phyloP scores from a whole-genome alignment of 2,113 vertebrate genomes.

The Rhizomys pruinosus region DNA sequence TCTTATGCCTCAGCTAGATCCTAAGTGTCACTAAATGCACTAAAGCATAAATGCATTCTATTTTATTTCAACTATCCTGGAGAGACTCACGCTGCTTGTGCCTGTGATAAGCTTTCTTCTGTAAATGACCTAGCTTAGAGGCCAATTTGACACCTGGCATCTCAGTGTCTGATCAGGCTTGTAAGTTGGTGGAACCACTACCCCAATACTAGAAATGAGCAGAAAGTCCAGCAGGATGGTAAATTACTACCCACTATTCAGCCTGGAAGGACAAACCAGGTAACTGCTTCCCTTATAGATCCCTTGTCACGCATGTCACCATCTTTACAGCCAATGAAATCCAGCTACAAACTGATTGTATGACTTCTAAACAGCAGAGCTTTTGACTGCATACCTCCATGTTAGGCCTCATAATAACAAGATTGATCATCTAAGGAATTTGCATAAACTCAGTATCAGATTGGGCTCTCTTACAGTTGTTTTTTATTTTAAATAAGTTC shows the following conservation, averaged over 20 bases:
- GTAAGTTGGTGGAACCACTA: background rate
- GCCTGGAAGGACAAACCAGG: accelerated
- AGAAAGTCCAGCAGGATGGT: background rate
- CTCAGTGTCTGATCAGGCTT: background rate
- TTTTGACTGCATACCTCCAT: background rate
- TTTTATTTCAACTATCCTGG: background rate
- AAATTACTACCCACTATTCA: background rate
- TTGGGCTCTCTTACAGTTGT: background rate
- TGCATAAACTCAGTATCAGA: slow-evolving; percentile 15
- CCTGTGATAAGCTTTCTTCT: background rate
- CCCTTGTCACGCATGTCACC: background rate
- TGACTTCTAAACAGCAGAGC: background rate
- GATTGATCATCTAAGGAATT: background rate
- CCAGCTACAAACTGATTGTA: background rate
- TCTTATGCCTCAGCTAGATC: background rate
- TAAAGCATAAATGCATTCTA: background rate
- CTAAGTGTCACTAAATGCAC: background rate
- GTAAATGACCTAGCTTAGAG: background rate
- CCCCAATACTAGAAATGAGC: background rate
- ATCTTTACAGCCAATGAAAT: background rate
- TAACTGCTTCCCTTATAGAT: accelerated
- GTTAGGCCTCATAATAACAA: background rate
- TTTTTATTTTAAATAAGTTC: background rate
- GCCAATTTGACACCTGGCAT: background rate
- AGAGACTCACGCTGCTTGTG: background rate